Conservation (phyloP, 2,113 vertebrate species). For the Clarias batrachus region DNA sequence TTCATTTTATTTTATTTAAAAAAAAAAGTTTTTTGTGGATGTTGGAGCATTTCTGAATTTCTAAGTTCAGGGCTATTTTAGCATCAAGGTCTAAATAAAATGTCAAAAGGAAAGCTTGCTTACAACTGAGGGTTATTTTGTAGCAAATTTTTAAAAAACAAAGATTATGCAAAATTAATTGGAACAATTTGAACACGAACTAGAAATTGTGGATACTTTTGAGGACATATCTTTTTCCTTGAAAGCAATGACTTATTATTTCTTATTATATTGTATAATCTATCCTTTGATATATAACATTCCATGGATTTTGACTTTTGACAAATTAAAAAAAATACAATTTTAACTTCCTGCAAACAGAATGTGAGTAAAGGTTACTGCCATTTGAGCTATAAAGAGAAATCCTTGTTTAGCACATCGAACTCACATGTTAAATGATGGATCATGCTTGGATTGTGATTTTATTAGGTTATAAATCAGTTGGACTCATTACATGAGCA, state of each 20-base stretch:
- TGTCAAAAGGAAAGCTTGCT: background rate
- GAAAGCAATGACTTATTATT: background rate
- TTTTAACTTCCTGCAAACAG: background rate
- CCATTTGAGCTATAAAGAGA: background rate
- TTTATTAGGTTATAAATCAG: constrained; percentile 16
- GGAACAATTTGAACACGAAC: background rate
- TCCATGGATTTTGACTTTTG: background rate
- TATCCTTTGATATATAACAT: background rate
- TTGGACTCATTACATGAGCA: constrained; percentile 3
- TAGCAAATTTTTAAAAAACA: background rate
- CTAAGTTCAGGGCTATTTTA: background rate
- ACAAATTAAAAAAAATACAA: background rate
- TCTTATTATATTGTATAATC: background rate
- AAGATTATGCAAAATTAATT: background rate
- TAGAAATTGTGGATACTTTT: background rate
- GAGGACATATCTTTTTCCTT: background rate
- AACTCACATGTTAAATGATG: background rate
- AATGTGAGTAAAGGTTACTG: background rate
- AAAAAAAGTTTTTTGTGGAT: too few relatives aligned
- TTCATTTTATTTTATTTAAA: too few relatives aligned
- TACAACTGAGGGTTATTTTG: background rate
- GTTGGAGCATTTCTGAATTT: background rate
- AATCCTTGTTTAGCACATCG: background rate
- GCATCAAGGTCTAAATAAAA: background rate
- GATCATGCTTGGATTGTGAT: background rate